Evolutionary conservation across 2,797 vertebrate species (phyloP).

Genomic region (Thamnophis elegans): DNA sequence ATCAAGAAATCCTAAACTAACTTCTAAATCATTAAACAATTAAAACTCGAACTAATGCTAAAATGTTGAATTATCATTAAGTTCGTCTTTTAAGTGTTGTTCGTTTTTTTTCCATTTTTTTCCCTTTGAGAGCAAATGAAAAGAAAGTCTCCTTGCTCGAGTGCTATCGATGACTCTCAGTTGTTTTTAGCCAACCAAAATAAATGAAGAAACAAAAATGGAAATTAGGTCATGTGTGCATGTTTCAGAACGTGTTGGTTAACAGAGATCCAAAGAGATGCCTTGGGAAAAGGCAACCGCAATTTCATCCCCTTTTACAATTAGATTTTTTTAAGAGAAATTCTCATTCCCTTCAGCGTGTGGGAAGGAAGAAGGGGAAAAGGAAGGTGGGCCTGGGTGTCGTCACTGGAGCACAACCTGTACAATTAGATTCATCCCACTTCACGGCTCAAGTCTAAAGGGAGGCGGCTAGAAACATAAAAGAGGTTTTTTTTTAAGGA

Average conservation of each 20-base stretch:
- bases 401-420: neutral
- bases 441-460: neutral
- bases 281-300: constrained; percentile 8
- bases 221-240: constrained; percentile 30
- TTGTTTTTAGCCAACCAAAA: constrained; percentile 25
- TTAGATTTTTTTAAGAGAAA: constrained; percentile 11
- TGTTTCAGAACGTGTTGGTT: constrained; percentile 26
- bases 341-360: constrained; percentile 2
- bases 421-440: neutral
- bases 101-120: constrained; percentile 19
- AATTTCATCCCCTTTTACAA: constrained; percentile 14
- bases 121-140: constrained; percentile 36
- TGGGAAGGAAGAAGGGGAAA: neutral
- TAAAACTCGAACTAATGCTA: constrained; percentile 77
- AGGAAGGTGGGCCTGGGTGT: neutral
- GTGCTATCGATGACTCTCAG: constrained; percentile 14
- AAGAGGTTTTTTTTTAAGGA: constrained; percentile 12
- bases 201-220: constrained; percentile 28
- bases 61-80: constrained; percentile 64
- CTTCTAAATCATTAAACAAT: constrained; percentile 56
- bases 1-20: constrained; percentile 80
- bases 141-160: constrained; percentile 12
- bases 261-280: constrained; percentile 18
- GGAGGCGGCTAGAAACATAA: neutral
- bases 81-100: constrained; percentile 44